Percentiles rank a stretch among this genome's conserved stretches.
Conservation (phyloP, 2,888 invertebrate species). For the Pardosa pseudoannulata region DNA sequence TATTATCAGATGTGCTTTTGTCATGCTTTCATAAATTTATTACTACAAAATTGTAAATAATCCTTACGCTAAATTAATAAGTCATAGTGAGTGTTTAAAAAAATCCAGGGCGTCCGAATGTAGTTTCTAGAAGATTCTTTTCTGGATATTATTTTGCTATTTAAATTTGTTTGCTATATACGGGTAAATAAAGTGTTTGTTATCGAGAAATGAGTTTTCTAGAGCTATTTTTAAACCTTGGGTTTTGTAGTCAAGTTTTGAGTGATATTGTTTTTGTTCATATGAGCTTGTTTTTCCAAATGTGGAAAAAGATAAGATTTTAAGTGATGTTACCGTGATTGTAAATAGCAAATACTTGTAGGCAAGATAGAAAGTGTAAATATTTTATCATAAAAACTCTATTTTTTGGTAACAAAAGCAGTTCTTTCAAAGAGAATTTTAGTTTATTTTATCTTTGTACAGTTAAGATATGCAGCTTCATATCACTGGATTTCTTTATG, state of each 20-base stretch:
- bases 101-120: not conserved
- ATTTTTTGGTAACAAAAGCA: conserved; percentile 2
- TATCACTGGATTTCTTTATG: not conserved
- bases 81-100: not conserved
- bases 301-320: not conserved
- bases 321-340: not conserved
- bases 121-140: not conserved
- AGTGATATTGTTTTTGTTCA: conserved; percentile 14
- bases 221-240: not conserved
- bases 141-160: not conserved
- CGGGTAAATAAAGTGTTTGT: conserved; percentile 15
- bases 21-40: too few species aligned
- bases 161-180: not conserved
- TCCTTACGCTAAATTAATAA: not conserved
- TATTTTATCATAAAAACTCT: not conserved
- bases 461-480: conserved; percentile 6
- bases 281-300: conserved; percentile 10
- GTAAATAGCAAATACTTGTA: not conserved
- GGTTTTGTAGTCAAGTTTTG: conserved; percentile 14
- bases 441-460: conserved; percentile 19
- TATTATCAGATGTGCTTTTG: too few species aligned
- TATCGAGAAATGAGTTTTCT: not conserved
- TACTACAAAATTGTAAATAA: not conserved
- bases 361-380: not conserved
- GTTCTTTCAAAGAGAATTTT: conserved; percentile 8